Base-by-base conservation (phyloP, 2,888 invertebrate genomes). In the Drosophila buzzatii region DNA sequence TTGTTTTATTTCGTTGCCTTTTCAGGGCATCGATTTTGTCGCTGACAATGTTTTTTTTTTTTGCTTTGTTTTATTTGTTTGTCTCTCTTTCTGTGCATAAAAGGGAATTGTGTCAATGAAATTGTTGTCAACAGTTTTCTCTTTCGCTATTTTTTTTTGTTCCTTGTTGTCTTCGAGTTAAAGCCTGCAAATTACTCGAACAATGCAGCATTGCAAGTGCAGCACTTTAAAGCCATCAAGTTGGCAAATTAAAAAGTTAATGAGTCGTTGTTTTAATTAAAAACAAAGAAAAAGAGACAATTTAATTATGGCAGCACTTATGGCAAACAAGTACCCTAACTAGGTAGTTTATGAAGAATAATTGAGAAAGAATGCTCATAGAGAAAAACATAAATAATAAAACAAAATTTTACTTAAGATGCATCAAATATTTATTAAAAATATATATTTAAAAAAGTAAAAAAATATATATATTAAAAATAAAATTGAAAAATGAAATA, bases 11-110 rank as follows among this genome's bases (percentile, higher is more conserved):
- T 81, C 73, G 79, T 73, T 74, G 81, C 61, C 74, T 73, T 84
- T 85, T 85, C 78, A 85, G 85, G 85, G 85, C 85, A 85, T 85
- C 85, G 85, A 85, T 85, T 85, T 85, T 86, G 82, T 66, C 78
- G 78, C 80, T 82, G 70, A 77, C 84, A 79, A 73, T 84, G 69
- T 49, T 31, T 27, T 31, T 79, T 81, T 81, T 83, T 65, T 67
- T 70, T 51, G 49, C 49, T 33, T 79, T 85, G 41, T 85, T 63
- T 70, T 55, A 39, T 75, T 83, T 85, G 51, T 83, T 65, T 69
- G 64, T 65, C 69, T 70, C 68, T 37, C 41, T 67, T 69, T 70
- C 68, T 39, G 37, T 41, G 58, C 33, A 61, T 23, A 63, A 65
- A 55, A 61, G 35, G 55, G 45, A 72, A 82, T 67, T 86, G 79